A percentile compares a stretch with the other conserved stretches of the same genome.
Conservation (phyloP, 2,113 vertebrate species). For the Ammodytes marinus region DNA sequence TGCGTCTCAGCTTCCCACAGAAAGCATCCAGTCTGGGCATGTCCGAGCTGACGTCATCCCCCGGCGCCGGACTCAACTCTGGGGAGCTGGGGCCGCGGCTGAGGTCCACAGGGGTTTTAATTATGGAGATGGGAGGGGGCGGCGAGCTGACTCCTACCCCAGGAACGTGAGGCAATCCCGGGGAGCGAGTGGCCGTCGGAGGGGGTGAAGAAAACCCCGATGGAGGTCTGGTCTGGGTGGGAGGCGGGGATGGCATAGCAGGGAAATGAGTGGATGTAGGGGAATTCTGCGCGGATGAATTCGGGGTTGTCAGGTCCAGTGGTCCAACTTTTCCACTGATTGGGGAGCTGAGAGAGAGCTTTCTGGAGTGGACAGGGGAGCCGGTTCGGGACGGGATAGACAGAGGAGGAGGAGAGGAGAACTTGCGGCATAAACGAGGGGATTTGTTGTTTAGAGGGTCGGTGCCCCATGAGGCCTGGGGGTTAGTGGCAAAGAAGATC, state of each 20-base stretch:
- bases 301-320: conserved; percentile 85
- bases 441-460: conserved; percentile 92
- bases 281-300: conserved; percentile 85
- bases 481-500: conserved; percentile 93
- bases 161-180: conserved; percentile 71
- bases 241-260: conserved; percentile 77
- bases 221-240: conserved; percentile 80
- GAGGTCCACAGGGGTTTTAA: conserved; percentile 89
- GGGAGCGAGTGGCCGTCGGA: conserved; percentile 65
- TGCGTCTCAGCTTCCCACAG: conserved; percentile 92
- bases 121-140: conserved; percentile 73
- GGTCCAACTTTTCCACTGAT: conserved; percentile 86
- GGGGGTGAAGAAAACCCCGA: conserved; percentile 71
- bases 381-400: conserved; percentile 90
- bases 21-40: conserved; percentile 89
- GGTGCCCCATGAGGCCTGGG: conserved; percentile 86
- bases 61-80: conserved; percentile 86
- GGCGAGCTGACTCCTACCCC: conserved; percentile 72
- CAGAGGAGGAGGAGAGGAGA: conserved; percentile 93
- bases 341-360: conserved; percentile 93
- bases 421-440: conserved; percentile 92
- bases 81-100: conserved; percentile 90
- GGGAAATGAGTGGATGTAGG: conserved; percentile 88
- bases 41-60: conserved; percentile 86
- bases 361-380: conserved; percentile 92